Evolutionary conservation across 2,888 invertebrate species (phyloP).

Genomic region (Chirona hameri): DNA sequence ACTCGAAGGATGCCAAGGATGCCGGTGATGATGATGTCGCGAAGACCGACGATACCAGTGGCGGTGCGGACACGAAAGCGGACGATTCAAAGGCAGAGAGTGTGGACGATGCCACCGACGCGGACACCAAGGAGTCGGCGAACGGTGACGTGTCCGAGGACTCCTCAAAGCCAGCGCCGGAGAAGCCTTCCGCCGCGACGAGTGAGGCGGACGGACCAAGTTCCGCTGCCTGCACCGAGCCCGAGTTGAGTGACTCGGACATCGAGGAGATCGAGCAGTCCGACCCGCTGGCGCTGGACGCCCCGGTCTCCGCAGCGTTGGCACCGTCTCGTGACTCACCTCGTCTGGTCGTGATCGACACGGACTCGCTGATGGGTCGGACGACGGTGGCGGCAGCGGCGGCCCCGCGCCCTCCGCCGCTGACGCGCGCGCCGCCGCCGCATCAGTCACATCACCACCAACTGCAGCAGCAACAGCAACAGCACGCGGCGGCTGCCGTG

Average conservation of each 20-base stretch:
- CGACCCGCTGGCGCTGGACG: slow-evolving; percentile 42
- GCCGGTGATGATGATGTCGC: slow-evolving; percentile 44
- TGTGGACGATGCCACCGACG: slow-evolving; percentile 36
- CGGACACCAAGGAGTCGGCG: slow-evolving; percentile 34
- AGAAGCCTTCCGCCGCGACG: slow-evolving; percentile 9
- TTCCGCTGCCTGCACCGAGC: background rate
- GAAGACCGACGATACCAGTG: slow-evolving; percentile 41
- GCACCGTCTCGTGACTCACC: slow-evolving; percentile 51
- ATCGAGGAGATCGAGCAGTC: slow-evolving; percentile 40
- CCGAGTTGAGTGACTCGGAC: slow-evolving; percentile 30
- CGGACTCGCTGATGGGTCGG: slow-evolving; percentile 65
- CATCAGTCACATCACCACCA: background rate
- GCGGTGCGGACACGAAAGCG: slow-evolving; percentile 42
- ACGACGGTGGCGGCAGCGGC: slow-evolving; percentile 49
- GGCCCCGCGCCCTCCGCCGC: slow-evolving; percentile 29
- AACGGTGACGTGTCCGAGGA: background rate
- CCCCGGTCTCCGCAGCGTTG: slow-evolving; percentile 64
- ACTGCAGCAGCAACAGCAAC: slow-evolving; percentile 35
- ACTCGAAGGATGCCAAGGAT: slow-evolving; percentile 36
- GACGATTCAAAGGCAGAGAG: slow-evolving; percentile 32
- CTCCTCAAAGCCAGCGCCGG: background rate
- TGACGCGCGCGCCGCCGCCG: slow-evolving; percentile 28
- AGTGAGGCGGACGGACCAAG: slow-evolving; percentile 1
- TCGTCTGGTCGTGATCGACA: slow-evolving; percentile 73
- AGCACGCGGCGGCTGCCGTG: slow-evolving; percentile 12